Evolutionary conservation across 2,113 vertebrate species (phyloP), one percentile per base, ranked within the genome.

Genomic region (Campylomormyrus numenius): DNA sequence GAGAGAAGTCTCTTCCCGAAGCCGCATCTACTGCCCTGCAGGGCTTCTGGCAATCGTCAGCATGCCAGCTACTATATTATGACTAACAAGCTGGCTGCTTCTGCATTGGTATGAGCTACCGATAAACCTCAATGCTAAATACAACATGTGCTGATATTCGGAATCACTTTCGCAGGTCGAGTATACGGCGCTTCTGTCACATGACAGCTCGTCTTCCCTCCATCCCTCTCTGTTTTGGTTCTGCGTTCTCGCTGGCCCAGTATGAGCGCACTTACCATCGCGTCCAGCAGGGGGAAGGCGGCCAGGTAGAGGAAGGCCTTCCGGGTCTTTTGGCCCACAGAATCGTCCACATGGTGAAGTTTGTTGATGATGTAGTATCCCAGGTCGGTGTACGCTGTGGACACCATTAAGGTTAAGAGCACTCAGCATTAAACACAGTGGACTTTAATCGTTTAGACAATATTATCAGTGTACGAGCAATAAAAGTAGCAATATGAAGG

Each of bases 321-420:
- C 92, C 98, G 96, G 0, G 98, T 99, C 95, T 99, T 99, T 92
- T 89, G 96, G 90, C 98, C 98, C 94, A 99, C 98, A 0, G 98
- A 98, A 48, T 99, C 98, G 58, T 99, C 97, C 96, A 99, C 98
- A 91, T 99, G 98, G 95, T 99, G 98, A 92, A 99, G 97, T 91
- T 99, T 99, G 93, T 99, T 99, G 94, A 99, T 99, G 91, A 99
- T 98, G 94, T 99, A 99, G 95, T 99, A 99, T 31, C 98, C 98
- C 91, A 98, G 90, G 89, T 97, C 96, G 0, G 97, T 98, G 87
- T 97, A 98, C 0, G 98, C 98, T 99, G 92, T 13, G 91, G 91
- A 85, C 0, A 91, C 56, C 66, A 93, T 89, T 6, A 42, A 88
- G 77, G 48, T 62, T 53, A 84, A 92, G 46, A 24, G 39, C 62